These are phyloP conservation scores for Apeira syringaria DNA, from an alignment of 2,888 invertebrate genomes.

Conservation along the genomic window DNA sequence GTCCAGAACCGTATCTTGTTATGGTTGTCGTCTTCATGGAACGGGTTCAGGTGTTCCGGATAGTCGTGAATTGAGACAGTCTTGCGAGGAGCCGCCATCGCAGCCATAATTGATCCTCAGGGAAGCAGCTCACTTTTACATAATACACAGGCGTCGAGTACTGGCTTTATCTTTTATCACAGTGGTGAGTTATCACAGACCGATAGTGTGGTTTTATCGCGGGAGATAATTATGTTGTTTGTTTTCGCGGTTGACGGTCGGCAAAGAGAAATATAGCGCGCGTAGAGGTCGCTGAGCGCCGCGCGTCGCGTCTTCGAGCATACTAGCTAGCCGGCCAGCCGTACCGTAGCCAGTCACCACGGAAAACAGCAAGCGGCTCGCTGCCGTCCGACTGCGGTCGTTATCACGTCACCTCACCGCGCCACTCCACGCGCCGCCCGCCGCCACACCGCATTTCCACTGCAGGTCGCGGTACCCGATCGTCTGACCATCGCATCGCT, in stretches of 20 bases:
- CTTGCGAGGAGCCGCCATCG: constrained; percentile 73
- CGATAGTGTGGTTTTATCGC: constrained; percentile 73
- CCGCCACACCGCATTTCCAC: constrained; percentile 22
- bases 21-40: constrained; percentile 87
- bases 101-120: constrained; percentile 59
- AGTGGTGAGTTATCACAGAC: constrained; percentile 42
- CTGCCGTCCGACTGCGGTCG: constrained; percentile 27
- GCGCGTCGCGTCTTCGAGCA: constrained; percentile 57
- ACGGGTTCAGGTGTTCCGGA: constrained; percentile 90
- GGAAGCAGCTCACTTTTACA: constrained; percentile 65
- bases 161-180: constrained; percentile 78
- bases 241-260: constrained; percentile 56
- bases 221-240: constrained; percentile 73
- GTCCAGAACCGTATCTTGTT: constrained; percentile 86
- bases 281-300: constrained; percentile 60
- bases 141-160: constrained; percentile 75
- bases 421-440: no score
- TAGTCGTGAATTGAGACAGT: constrained; percentile 86
- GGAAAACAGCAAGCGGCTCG: constrained; percentile 20
- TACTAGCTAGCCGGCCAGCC: constrained; percentile 44
- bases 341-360: no score
- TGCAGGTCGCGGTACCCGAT: constrained; percentile 12
- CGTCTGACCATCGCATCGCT: constrained; percentile 1
- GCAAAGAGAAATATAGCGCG: constrained; percentile 20
- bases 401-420: constrained; percentile 31